Evolutionary conservation across 2,113 vertebrate species (phyloP), one percentile per base, ranked within the genome.

Genomic region (Condylura cristata): DNA sequence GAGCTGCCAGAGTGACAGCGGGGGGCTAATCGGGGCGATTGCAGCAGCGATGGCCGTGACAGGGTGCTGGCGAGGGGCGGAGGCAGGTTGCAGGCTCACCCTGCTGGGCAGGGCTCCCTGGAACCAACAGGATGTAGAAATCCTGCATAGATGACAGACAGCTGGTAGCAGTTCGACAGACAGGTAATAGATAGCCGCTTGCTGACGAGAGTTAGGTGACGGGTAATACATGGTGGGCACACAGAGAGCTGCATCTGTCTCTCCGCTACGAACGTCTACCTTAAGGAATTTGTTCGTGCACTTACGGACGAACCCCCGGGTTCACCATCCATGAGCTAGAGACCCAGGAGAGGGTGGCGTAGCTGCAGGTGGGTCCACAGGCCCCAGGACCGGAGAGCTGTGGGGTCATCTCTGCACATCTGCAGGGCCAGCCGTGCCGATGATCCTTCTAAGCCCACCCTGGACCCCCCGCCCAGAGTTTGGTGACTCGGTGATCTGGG

Each of bases 11-110:
- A 24, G 16, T 13, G 34, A 26, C 10, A 14, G 7, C 79, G 0
- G 4, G n/a, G 34, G 26, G 71, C 28, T 44, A 0, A 6, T n/a
- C n/a, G 44, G 11, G 46, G 44, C 11, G 12, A 3, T 5, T 0
- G 34, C 30, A 28, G 28, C 76, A 17, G 28, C 16, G 51, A 14
- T 32, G 46, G 46, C 56, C 53, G 28, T n/a, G 32, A 18, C 7
- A 26, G 58, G 34, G 14, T 14, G 18, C 72, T 71, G 12, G 44
- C 16, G 34, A 13, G 17, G 4, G 10, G 3, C 0, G 16, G 48
- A 17, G 48, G 14, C 48, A 51, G 46, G 63, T 9, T 20, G 0
- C 37, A 17, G 68, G 61, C 13, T 78, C 68, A 3, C 0, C 1
- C 37, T 28, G 30, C 39, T 5, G 32, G 32, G 51, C 16, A 53